Conservation (phyloP, 1,140 invertebrate genomes). For the Drosophila trapezifrons region DNA sequence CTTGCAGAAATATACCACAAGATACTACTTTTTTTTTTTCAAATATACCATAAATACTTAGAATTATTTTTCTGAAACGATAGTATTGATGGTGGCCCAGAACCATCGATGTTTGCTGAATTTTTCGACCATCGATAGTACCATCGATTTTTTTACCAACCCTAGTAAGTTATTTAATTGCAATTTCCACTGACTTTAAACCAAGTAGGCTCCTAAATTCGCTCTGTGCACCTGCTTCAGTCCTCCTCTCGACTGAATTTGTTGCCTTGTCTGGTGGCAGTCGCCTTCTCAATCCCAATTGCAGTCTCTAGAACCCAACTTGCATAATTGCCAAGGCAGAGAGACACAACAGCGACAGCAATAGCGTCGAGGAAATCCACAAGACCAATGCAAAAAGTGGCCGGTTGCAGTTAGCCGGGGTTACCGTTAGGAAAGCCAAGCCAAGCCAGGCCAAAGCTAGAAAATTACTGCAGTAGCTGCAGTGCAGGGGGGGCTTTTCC, state of each 20-base stretch:
- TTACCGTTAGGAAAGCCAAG: slow-evolving; percentile 49
- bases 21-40: too few relatives aligned
- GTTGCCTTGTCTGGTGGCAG: slow-evolving; percentile 47
- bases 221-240: neutral
- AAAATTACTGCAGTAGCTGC: slow-evolving; percentile 24
- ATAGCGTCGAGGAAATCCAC: slow-evolving; percentile 30
- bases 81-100: too few relatives aligned
- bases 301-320: slow-evolving; percentile 40
- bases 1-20: too few relatives aligned
- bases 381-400: slow-evolving; percentile 43
- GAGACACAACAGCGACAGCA: slow-evolving; percentile 17
- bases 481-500: slow-evolving; percentile 8
- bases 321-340: slow-evolving; percentile 57
- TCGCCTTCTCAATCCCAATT: slow-evolving; percentile 50
- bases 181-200: neutral
- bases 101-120: too few relatives aligned
- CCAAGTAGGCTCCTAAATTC: neutral
- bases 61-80: too few relatives aligned
- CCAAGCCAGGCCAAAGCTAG: slow-evolving; percentile 10
- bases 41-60: too few relatives aligned
- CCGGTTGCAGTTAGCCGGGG: slow-evolving; percentile 51
- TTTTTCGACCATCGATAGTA: too few relatives aligned
- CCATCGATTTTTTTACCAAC: too few relatives aligned
- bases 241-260: slow-evolving; percentile 27
- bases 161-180: too few relatives aligned